A percentile compares a stretch with the other conserved stretches of the same genome.
These are phyloP conservation scores for Hydropsyche tenuis DNA, from an alignment of 1,140 invertebrate genomes.

Conservation along the genomic window DNA sequence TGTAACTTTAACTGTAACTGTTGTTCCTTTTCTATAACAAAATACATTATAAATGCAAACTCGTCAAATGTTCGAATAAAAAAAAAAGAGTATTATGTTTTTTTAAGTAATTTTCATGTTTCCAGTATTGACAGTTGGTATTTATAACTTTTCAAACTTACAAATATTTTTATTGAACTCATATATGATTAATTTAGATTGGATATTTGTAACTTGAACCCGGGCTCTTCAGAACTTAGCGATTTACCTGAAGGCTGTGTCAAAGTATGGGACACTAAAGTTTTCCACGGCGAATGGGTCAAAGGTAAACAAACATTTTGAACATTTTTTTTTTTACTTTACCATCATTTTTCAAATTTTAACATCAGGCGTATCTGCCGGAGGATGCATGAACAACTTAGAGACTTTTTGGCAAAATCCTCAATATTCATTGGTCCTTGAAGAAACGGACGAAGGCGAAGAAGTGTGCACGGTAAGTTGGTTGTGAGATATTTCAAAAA, in stretches of 20 bases:
- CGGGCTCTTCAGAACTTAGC: background rate
- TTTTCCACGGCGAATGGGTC: background rate
- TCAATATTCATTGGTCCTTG: background rate
- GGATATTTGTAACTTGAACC: background rate
- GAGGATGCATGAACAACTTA: background rate
- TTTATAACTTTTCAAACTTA: too few species aligned
- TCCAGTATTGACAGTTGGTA: too few species aligned
- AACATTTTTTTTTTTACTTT: background rate
- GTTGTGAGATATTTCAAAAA: background rate
- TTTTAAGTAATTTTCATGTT: background rate
- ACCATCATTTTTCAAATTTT: background rate
- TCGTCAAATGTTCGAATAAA: too few species aligned
- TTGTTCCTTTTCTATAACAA: too few species aligned
- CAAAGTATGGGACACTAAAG: background rate
- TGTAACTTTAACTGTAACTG: background rate
- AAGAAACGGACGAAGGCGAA: background rate
- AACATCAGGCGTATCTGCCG: background rate
- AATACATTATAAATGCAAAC: too few species aligned
- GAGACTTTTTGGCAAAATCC: background rate
- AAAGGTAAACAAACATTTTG: slow-evolving; percentile 34
- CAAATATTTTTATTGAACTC: too few species aligned
- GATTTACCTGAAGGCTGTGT: background rate
- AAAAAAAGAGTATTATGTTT: too few species aligned
- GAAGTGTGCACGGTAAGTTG: background rate
- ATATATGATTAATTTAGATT: background rate